Conservation (phyloP, 2,113 vertebrate genomes). For the Dicrurus megarhynchus region DNA sequence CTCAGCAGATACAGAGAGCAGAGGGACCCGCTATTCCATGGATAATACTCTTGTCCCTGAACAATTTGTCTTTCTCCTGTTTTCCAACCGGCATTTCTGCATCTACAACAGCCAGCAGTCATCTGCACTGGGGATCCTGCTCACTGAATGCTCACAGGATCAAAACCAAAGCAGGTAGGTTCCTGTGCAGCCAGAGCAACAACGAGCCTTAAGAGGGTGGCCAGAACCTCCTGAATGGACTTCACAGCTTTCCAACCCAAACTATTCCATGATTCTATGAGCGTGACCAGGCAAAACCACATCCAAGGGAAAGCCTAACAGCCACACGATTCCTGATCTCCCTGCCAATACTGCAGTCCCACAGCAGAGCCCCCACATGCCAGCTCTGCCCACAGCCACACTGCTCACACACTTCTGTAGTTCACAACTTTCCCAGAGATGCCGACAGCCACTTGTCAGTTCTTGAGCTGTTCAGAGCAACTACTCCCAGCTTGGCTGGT, state of each 20-base stretch:
- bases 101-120: not conserved
- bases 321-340: not conserved
- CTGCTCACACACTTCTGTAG: not conserved
- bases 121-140: not conserved
- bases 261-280: not conserved
- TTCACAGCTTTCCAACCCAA: not conserved
- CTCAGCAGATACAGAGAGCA: not conserved
- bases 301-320: not conserved
- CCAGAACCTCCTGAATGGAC: not conserved
- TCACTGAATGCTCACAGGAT: not conserved
- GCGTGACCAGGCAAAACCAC: not conserved
- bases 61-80: not conserved
- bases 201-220: not conserved
- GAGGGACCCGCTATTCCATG: not conserved
- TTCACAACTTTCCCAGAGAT: not conserved
- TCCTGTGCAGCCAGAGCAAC: not conserved
- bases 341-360: not conserved
- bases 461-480: not conserved
- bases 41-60: not conserved
- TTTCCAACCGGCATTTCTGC: not conserved
- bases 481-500: not conserved
- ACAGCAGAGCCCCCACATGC: not conserved
- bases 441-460: accelerated
- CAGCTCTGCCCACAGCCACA: not conserved
- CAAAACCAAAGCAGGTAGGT: not conserved